Conservation (phyloP, 2,797 vertebrate species). For the Xiphorhynchus erythropygius region DNA sequence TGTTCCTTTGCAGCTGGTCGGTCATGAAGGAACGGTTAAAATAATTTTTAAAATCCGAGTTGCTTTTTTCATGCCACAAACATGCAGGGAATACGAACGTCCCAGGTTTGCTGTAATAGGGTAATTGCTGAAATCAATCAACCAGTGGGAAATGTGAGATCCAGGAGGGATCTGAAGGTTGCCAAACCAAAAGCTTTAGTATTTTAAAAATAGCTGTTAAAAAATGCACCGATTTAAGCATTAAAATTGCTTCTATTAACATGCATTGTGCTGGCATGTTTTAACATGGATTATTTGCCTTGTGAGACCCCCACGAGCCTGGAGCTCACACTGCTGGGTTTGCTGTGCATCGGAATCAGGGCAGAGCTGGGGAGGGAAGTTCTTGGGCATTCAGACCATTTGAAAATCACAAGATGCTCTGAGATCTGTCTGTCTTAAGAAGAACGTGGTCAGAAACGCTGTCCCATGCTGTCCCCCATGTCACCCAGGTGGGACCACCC, state of each 20-base stretch:
- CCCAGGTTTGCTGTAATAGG: conserved; percentile 44
- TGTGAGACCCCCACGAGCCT: neutral
- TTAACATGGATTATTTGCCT: neutral
- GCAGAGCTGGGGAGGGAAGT: neutral
- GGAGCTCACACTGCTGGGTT: rapidly evolving
- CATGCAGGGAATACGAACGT: neutral
- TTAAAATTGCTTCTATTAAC: conserved; percentile 22
- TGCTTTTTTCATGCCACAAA: neutral
- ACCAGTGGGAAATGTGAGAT: conserved; percentile 15
- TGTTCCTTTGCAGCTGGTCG: conserved; percentile 19
- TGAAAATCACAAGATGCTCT: neutral
- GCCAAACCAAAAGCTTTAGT: conserved; percentile 40
- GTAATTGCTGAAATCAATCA: conserved; percentile 63
- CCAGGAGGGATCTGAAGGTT: conserved; percentile 46
- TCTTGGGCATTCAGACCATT: rapidly evolving
- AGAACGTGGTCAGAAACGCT: rapidly evolving
- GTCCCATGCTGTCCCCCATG: neutral
- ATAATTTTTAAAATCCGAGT: neutral
- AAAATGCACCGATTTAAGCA: conserved; percentile 20
- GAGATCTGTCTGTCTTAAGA: neutral
- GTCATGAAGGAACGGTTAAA: conserved; percentile 47
- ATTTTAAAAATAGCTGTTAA: conserved; percentile 8
- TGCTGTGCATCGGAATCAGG: rapidly evolving
- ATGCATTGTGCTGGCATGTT: neutral
- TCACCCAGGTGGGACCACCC: rapidly evolving